These are phyloP conservation scores for Epinotia brunnichana DNA, from an alignment of 2,888 invertebrate genomes.

Conservation along the genomic window DNA sequence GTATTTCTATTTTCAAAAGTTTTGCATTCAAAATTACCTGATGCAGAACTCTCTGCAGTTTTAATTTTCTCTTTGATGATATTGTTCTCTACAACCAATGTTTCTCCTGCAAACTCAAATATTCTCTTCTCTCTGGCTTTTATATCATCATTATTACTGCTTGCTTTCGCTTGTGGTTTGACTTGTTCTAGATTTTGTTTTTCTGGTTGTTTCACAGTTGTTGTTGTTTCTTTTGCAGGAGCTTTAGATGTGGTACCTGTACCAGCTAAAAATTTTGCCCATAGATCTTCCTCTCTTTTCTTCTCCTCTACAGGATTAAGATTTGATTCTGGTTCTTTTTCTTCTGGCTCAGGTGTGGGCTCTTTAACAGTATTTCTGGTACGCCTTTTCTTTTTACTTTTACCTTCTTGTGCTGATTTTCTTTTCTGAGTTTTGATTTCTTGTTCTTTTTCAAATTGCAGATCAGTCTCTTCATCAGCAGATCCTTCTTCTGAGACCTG, in stretches of 20 bases:
- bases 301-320: slow-evolving; percentile 86
- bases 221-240: slow-evolving; percentile 43
- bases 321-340: slow-evolving; percentile 55
- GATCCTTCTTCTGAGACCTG: slow-evolving; percentile 87
- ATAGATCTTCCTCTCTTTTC: slow-evolving; percentile 89
- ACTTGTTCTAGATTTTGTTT: slow-evolving; percentile 47
- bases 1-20: too few species aligned
- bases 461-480: slow-evolving; percentile 85
- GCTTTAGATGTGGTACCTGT: slow-evolving; percentile 80
- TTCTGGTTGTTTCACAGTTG: slow-evolving; percentile 46
- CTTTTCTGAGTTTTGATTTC: slow-evolving; percentile 69
- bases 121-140: slow-evolving; percentile 85
- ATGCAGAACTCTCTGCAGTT: slow-evolving; percentile 59
- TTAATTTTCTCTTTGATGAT: slow-evolving; percentile 73
- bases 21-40: slow-evolving; percentile 56
- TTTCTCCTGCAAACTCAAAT: slow-evolving; percentile 95
- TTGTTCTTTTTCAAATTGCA: slow-evolving; percentile 80
- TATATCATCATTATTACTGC: slow-evolving; percentile 68
- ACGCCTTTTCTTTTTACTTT: slow-evolving; percentile 64
- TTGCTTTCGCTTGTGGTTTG: slow-evolving; percentile 47
- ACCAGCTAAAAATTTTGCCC: slow-evolving; percentile 91
- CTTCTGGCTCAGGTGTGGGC: slow-evolving; percentile 57
- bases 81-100: slow-evolving; percentile 83
- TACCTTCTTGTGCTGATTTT: slow-evolving; percentile 57
- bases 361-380: slow-evolving; percentile 54